A percentile compares a stretch with the other conserved stretches of the same genome.
These are phyloP conservation scores for Cylindroiulus punctatus DNA, from an alignment of 2,888 invertebrate species.

Conservation along the genomic window DNA sequence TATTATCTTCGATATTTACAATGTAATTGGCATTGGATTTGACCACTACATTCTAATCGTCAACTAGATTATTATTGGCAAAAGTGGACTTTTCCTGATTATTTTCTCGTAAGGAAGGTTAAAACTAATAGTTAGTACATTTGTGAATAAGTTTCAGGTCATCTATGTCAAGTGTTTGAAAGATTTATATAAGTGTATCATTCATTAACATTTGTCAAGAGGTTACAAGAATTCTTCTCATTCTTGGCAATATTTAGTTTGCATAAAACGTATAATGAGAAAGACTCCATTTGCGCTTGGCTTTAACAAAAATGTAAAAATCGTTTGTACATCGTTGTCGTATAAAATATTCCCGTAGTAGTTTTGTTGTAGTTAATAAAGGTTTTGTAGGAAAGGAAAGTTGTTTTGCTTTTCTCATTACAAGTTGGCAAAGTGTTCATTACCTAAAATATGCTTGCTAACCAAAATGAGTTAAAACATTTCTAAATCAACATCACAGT, in stretches of 20 bases:
- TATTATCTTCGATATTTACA: conserved; percentile 1
- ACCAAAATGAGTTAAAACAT: no score
- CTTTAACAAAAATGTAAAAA: conserved; percentile 9
- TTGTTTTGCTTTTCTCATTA: no score
- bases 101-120: neutral
- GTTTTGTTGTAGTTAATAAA: neutral
- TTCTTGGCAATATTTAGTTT: neutral
- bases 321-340: conserved; percentile 21
- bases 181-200: neutral
- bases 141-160: neutral
- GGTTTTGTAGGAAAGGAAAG: neutral
- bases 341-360: conserved; percentile 12
- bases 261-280: neutral
- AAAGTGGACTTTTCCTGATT: neutral
- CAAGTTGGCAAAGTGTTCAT: no score
- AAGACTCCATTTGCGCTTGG: neutral
- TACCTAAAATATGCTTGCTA: no score
- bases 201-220: conserved; percentile 14
- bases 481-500: no score
- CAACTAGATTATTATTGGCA: conserved; percentile 29
- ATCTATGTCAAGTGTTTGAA: neutral
- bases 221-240: neutral
- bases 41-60: neutral
- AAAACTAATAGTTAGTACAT: neutral
- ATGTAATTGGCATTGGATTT: neutral